Percentiles rank a stretch among this genome's conserved stretches.
phyloP scores from a whole-genome alignment of 2,797 vertebrate genomes.

The Falco peregrinus region DNA sequence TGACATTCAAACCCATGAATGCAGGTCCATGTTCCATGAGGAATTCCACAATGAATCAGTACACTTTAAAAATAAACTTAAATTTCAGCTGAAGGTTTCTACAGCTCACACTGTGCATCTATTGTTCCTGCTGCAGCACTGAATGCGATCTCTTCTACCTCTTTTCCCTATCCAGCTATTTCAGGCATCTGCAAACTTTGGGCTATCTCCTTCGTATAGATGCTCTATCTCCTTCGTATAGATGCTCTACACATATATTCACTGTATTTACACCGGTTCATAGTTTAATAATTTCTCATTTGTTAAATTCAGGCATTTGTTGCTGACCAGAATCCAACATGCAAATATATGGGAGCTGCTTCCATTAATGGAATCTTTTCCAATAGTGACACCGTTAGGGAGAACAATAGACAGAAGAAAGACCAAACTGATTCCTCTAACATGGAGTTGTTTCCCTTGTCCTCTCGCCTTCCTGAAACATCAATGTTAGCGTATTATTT shows the following conservation, averaged over 20 bases:
- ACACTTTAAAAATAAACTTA: neutral
- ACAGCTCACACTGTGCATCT: neutral
- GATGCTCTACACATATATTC: neutral
- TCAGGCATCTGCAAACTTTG: neutral
- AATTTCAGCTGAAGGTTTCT: neutral
- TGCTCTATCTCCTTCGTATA: neutral
- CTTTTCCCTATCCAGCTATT: neutral
- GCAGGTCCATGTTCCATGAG: neutral
- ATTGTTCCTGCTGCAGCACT: neutral
- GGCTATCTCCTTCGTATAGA: neutral
- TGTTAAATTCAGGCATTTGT: neutral
- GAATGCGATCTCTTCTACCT: too few species aligned
- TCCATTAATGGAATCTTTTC: neutral
- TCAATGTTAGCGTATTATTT: neutral
- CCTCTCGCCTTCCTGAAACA: neutral
- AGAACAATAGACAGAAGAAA: neutral
- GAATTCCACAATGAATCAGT: neutral
- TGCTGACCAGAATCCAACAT: neutral
- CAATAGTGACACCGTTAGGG: neutral
- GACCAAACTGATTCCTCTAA: neutral
- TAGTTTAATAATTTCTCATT: neutral
- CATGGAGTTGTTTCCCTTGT: neutral
- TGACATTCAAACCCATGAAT: neutral
- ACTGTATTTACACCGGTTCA: neutral
- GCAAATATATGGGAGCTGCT: neutral